A percentile compares a stretch with the other conserved stretches of the same genome.
Conservation (phyloP, 2,888 invertebrate species). For the Eulithis testata region DNA sequence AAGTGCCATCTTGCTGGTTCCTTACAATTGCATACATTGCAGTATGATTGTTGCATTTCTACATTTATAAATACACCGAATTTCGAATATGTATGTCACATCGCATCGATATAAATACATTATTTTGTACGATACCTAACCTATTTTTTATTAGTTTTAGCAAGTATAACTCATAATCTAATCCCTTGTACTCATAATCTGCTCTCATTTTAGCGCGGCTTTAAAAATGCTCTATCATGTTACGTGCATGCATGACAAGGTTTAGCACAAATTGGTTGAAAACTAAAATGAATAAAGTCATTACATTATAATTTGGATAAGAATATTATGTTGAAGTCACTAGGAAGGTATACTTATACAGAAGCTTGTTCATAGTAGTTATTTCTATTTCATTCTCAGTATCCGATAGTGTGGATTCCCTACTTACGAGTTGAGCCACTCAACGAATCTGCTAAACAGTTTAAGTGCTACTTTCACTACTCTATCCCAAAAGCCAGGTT, state of each 20-base stretch:
- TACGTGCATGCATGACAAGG: no score
- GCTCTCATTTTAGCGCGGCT: no score
- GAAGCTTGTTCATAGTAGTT: not conserved
- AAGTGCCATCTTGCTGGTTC: conserved; percentile 75
- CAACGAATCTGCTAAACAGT: conserved; percentile 72
- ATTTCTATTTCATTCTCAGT: not conserved
- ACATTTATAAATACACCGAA: conserved; percentile 43
- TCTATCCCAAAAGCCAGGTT: conserved; percentile 76
- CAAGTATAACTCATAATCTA: no score
- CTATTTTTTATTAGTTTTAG: conserved; percentile 36
- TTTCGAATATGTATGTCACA: conserved; percentile 57
- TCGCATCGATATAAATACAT: conserved; percentile 71
- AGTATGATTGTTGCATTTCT: conserved; percentile 59
- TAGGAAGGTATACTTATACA: no score
- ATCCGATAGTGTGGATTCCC: not conserved
- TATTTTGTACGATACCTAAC: conserved; percentile 64
- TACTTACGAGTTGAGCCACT: conserved; percentile 78
- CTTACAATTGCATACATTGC: conserved; percentile 56
- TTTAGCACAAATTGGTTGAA: no score
- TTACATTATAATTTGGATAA: no score
- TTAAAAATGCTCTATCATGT: no score
- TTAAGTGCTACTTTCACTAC: conserved; percentile 75
- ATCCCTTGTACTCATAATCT: no score
- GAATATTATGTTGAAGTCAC: no score
- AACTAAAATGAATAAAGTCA: no score